phyloP scores from a whole-genome alignment of 2,113 vertebrate genomes.

The Pteronura brasiliensis region DNA sequence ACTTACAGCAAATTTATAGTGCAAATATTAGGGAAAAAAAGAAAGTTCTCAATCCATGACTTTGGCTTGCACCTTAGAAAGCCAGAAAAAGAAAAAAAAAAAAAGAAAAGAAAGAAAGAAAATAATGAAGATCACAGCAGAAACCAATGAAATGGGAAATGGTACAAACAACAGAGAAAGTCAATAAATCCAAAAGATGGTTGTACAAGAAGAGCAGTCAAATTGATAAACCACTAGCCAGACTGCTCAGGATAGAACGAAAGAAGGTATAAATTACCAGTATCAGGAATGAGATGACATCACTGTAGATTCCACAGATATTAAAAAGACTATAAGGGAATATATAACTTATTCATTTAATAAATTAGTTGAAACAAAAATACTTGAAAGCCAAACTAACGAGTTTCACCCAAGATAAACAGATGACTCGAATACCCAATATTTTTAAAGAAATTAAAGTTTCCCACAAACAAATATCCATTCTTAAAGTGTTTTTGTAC shows the following conservation, averaged over 20 bases:
- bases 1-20: neutral
- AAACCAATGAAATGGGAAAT: neutral
- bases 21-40: neutral
- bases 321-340: neutral
- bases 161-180: neutral
- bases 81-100: neutral
- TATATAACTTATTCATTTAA: neutral
- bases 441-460: slow-evolving; percentile 2
- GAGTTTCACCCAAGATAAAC: neutral
- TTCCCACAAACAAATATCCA: neutral
- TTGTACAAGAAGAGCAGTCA: neutral
- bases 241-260: neutral
- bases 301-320: neutral
- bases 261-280: neutral
- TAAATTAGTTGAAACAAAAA: neutral
- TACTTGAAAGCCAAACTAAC: slow-evolving; percentile 2
- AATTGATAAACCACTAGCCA: neutral
- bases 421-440: neutral
- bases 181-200: neutral
- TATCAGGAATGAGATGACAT: neutral
- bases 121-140: neutral
- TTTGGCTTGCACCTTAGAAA: neutral
- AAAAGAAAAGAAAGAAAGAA: neutral
- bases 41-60: neutral
- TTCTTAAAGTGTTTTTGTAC: neutral